Evolutionary conservation across 2,888 invertebrate genomes (phyloP).

Genomic region (Selenia dentaria): DNA sequence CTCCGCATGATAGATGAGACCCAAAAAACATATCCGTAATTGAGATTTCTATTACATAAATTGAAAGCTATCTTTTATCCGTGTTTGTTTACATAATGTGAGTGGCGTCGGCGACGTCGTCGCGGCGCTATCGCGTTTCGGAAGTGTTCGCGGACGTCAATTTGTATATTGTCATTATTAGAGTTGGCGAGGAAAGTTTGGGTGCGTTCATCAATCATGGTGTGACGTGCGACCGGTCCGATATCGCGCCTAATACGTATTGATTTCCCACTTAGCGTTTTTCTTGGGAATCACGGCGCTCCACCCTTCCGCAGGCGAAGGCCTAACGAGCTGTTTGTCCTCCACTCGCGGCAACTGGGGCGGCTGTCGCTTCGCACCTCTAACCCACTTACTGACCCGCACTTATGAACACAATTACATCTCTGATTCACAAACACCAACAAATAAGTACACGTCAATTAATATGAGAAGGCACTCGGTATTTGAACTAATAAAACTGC

Average conservation of each 20-base stretch:
- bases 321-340: constrained; percentile 83
- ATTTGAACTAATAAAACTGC: not conserved
- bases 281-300: constrained; percentile 79
- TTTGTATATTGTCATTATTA: constrained; percentile 85
- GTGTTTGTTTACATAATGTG: constrained; percentile 81
- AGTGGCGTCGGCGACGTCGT: constrained; percentile 58
- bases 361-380: constrained; percentile 48
- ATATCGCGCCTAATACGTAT: constrained; percentile 84
- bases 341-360: constrained; percentile 68
- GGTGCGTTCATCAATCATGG: constrained; percentile 82
- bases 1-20: constrained; percentile 78
- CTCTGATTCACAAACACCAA: constrained; percentile 4
- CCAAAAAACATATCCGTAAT: constrained; percentile 81
- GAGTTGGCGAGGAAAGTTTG: constrained; percentile 77
- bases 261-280: constrained; percentile 84
- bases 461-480: constrained; percentile 3
- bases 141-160: constrained; percentile 79
- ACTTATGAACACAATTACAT: constrained; percentile 21
- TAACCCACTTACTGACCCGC: constrained; percentile 27
- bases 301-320: constrained; percentile 77
- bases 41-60: constrained; percentile 83
- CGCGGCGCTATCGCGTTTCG: constrained; percentile 76
- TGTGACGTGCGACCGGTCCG: constrained; percentile 78
- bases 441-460: constrained; percentile 9
- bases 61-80: constrained; percentile 75